Percentiles rank a stretch among this genome's conserved stretches.
phyloP scores from a whole-genome alignment of 2,888 invertebrate species.

The Blastobasis lacticolella region DNA sequence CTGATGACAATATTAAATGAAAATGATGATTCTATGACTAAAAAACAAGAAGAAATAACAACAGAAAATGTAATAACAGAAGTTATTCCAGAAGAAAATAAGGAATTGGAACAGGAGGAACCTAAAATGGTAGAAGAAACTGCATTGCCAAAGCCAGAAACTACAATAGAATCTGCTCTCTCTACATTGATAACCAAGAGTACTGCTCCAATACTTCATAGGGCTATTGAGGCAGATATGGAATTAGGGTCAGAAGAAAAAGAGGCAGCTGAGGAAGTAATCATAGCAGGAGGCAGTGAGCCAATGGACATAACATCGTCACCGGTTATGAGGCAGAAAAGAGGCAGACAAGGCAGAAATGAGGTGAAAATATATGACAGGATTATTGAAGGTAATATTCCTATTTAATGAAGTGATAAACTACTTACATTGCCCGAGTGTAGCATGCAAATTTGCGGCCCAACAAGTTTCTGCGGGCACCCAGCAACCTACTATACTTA shows the following conservation, averaged over 20 bases:
- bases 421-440: no score
- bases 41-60: constrained; percentile 9
- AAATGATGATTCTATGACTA: constrained; percentile 14
- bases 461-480: no score
- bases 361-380: constrained; percentile 70
- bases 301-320: constrained; percentile 62
- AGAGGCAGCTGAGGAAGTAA: constrained; percentile 27
- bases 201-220: constrained; percentile 30
- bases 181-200: constrained; percentile 24
- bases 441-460: no score
- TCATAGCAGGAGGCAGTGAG: constrained; percentile 28
- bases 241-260: background rate
- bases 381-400: constrained; percentile 55
- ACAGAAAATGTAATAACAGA: constrained; percentile 7
- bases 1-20: constrained; percentile 39
- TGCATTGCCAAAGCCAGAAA: constrained; percentile 1
- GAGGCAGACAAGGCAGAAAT: constrained; percentile 58
- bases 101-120: background rate
- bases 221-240: constrained; percentile 22
- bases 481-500: no score
- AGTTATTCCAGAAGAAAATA: background rate
- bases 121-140: background rate
- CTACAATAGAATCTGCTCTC: constrained; percentile 28
- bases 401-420: background rate
- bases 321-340: constrained; percentile 46